These are phyloP conservation scores for Drosophila birchii DNA, from an alignment of 2,888 invertebrate genomes.

Conservation along the genomic window DNA sequence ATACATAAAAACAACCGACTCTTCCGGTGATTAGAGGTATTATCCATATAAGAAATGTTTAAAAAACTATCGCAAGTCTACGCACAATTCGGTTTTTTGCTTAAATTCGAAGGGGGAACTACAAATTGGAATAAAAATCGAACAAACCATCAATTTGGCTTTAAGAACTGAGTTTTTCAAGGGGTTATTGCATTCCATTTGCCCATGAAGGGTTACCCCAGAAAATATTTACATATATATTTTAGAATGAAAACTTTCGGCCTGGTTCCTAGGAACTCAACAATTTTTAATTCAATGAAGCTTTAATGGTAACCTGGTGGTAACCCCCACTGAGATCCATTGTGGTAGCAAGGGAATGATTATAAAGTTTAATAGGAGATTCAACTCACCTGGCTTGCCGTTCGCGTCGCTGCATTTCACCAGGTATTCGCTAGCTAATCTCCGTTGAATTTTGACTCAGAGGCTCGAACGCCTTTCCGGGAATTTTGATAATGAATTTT, in stretches of 20 bases:
- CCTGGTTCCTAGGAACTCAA: neutral
- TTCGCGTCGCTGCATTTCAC: slow-evolving; percentile 70
- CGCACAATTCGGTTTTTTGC: neutral
- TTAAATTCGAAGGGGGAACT: neutral
- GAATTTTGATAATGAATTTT: slow-evolving; percentile 63
- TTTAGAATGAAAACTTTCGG: neutral
- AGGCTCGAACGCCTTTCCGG: slow-evolving; percentile 60
- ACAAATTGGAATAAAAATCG: neutral
- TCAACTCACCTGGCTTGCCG: slow-evolving; percentile 70
- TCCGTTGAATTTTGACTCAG: slow-evolving; percentile 58
- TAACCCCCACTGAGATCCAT: neutral
- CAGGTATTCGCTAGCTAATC: slow-evolving; percentile 23
- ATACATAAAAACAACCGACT: neutral
- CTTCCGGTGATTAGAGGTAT: neutral
- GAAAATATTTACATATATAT: neutral
- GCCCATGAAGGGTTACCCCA: neutral
- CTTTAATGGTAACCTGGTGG: neutral
- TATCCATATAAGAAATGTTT: neutral
- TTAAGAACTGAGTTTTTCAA: no score
- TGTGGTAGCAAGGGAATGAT: neutral
- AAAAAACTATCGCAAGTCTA: neutral
- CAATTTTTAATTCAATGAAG: neutral
- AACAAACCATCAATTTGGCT: no score
- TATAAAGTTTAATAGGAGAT: neutral
- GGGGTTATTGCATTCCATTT: no score